These are phyloP conservation scores for Microtus ochrogaster DNA, from an alignment of 2,113 vertebrate species.

Conservation along the genomic window DNA sequence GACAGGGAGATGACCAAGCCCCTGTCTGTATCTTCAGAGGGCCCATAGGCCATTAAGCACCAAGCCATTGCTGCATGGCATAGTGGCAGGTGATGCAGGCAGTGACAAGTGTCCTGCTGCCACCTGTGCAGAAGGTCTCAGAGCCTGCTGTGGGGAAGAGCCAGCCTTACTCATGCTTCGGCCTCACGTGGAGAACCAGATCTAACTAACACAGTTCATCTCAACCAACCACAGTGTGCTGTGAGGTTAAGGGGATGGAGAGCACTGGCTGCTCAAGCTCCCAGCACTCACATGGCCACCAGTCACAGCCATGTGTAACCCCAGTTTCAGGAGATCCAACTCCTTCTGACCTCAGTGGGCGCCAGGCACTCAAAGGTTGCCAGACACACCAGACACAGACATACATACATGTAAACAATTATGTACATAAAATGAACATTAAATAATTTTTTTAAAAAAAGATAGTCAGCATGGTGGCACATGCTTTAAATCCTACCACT, in stretches of 20 bases:
- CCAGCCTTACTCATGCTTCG: background rate
- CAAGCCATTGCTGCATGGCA: background rate
- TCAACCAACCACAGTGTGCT: background rate
- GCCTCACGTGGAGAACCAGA: background rate
- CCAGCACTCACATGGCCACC: background rate
- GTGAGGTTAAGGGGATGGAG: background rate
- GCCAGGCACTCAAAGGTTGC: too few relatives aligned
- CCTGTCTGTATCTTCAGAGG: background rate
- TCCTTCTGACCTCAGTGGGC: too few relatives aligned
- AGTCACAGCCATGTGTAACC: background rate
- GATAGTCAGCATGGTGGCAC: background rate
- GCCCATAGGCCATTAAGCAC: background rate
- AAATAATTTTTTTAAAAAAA: background rate
- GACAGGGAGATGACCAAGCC: background rate
- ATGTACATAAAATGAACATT: background rate
- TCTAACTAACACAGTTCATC: background rate
- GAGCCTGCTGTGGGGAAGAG: background rate
- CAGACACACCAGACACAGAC: background rate
- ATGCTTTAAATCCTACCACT: background rate
- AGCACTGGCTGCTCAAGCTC: background rate
- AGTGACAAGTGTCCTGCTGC: too few relatives aligned
- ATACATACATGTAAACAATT: background rate
- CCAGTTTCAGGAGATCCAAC: too few relatives aligned
- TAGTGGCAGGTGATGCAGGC: background rate
- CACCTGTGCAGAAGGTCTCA: background rate